Base-by-base conservation (phyloP, 2,888 invertebrate genomes). In the Tridacna crocea region DNA sequence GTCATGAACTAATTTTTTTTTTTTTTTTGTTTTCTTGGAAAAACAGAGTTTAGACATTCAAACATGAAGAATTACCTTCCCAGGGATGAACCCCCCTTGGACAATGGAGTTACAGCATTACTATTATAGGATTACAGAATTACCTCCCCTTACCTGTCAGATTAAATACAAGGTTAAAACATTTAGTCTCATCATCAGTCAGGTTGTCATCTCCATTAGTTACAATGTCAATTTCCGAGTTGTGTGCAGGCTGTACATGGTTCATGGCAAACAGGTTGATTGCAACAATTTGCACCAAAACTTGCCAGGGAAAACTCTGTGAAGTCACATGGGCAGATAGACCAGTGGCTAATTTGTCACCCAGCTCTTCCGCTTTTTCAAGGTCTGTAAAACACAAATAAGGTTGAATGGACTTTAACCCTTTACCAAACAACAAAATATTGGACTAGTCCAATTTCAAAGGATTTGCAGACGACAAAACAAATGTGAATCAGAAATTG, bases 291-390 rank as follows among this genome's bases (percentile, higher is more conserved):
- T 97, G 96, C 55, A 97, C 96, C 36, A 98, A 95, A 88, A 96
- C 96, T 95, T 96, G 96, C 0, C 96, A 96, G 72, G 96, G 96
- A 88, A 97, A 97, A 91, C 96, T 96, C 91, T 97, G 96, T 0
- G 97, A 97, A 0, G 97, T 97, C 13, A 97, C 96, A 79, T 97
- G 96, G 0, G 97, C 96, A 0, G 97, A 96, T 87, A 97, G 95
- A 55, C 97, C 96, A 0, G 96, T 95, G 80, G 96, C 96, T 47
- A 97, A 95, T 36, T 96, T 95, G 86, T 96, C 96, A 58, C 96
- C 96, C 76, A 96, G 95, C 4, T 95, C 94, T 22, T 95, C 95
- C 0, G 97, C 97, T 77, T 96, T 95, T 51, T 96, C 95, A 80
- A 97, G 93, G 91, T 96, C 96, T 75, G 72, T 47, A 55, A 55